phyloP scores from a whole-genome alignment of 2,113 vertebrate species.

The Peucedramus taeniatus region DNA sequence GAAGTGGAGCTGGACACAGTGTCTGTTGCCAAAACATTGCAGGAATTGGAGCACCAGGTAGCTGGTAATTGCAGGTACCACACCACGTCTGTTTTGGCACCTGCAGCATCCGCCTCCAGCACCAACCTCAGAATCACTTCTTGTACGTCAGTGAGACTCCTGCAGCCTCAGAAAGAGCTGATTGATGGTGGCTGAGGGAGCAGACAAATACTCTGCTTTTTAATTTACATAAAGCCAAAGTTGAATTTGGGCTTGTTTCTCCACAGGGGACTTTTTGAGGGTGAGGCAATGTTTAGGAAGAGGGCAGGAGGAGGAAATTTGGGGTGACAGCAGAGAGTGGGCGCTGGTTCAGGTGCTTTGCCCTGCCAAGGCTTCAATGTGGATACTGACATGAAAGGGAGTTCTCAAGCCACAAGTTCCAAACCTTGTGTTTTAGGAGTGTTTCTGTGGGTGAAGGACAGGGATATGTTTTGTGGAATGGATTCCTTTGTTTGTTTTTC shows the following conservation, averaged over 20 bases:
- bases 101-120: neutral
- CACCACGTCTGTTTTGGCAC: neutral
- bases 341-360: neutral
- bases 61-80: neutral
- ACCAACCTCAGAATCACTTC: neutral
- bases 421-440: neutral
- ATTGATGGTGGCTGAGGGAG: neutral
- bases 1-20: slow-evolving; percentile 13
- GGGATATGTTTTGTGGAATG: neutral
- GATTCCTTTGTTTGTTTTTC: neutral
- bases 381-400: neutral
- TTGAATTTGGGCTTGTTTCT: neutral
- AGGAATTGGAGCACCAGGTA: neutral
- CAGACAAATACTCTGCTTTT: neutral
- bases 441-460: neutral
- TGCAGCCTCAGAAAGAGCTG: neutral
- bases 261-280: neutral
- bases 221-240: neutral
- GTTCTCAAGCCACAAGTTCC: neutral
- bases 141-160: accelerated
- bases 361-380: neutral
- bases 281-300: neutral
- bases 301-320: slow-evolving; percentile 1
- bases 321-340: neutral
- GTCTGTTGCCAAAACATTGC: neutral